These are phyloP conservation scores for Chelonus insularis DNA, from an alignment of 1,140 invertebrate genomes.

Conservation along the genomic window DNA sequence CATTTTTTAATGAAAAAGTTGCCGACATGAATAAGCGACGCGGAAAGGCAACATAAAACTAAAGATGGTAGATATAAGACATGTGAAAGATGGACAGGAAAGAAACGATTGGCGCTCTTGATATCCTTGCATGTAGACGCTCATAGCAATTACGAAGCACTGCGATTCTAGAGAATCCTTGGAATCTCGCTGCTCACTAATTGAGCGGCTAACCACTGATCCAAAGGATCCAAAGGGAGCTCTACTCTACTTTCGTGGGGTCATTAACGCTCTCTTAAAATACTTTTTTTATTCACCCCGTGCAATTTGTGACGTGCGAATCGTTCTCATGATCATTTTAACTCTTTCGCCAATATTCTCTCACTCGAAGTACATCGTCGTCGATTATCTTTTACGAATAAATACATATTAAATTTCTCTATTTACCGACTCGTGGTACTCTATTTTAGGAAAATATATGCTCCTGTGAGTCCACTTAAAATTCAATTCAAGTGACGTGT, in stretches of 20 bases:
- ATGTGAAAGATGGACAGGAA: neutral
- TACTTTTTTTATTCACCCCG: constrained; percentile 7
- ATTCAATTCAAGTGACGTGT: constrained; percentile 16
- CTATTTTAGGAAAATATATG: neutral
- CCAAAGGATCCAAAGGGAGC: constrained; percentile 10
- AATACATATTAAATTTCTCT: neutral
- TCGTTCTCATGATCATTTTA: constrained; percentile 2
- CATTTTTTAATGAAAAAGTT: constrained; percentile 2
- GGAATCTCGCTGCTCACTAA: constrained; percentile 30
- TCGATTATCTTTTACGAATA: neutral
- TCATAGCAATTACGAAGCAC: constrained; percentile 29
- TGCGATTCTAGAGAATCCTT: constrained; percentile 29
- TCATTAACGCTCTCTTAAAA: constrained; percentile 5
- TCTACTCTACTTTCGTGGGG: constrained; percentile 13
- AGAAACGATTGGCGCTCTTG: constrained; percentile 11
- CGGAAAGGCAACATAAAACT: neutral
- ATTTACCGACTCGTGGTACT: neutral
- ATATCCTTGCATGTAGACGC: constrained; percentile 5
- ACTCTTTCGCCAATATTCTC: neutral
- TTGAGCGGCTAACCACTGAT: constrained; percentile 29
- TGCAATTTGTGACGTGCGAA: neutral
- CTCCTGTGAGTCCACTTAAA: constrained; percentile 6
- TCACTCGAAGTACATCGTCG: too few relatives aligned
- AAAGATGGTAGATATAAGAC: neutral
- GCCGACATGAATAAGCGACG: neutral